Evolutionary conservation across 1,140 invertebrate genomes (phyloP).

Genomic region (Orius laevigatus): DNA sequence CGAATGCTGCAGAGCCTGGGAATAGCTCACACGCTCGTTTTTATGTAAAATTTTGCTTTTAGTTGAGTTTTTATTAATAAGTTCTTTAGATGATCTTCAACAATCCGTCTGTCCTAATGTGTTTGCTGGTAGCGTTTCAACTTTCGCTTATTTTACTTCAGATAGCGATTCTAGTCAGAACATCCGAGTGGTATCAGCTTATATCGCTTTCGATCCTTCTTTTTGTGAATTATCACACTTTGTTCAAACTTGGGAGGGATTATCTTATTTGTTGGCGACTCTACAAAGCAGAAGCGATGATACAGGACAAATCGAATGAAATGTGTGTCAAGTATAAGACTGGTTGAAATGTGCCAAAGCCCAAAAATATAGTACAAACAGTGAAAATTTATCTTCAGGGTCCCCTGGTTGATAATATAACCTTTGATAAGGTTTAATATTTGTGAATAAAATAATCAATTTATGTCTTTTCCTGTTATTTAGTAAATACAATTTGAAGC

Average conservation of each 20-base stretch:
- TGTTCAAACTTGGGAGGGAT: constrained; percentile 78
- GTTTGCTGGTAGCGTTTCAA: constrained; percentile 54
- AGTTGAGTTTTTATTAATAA: constrained; percentile 23
- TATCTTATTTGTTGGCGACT: constrained; percentile 68
- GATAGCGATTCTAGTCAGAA: constrained; percentile 56
- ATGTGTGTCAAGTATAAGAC: constrained; percentile 1
- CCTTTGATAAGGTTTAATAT: no score
- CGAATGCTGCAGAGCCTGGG: constrained; percentile 58
- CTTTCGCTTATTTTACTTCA: constrained; percentile 55
- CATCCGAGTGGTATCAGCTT: constrained; percentile 80
- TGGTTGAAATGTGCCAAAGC: constrained; percentile 12
- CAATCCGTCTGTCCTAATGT: constrained; percentile 68
- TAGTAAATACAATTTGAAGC: no score
- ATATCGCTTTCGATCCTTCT: constrained; percentile 68
- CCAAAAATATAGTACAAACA: no score
- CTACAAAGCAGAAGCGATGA: constrained; percentile 54
- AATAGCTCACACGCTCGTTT: constrained; percentile 66
- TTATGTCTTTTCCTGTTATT: no score
- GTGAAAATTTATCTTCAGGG: no score
- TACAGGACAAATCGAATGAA: constrained; percentile 36
- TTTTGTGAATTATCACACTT: constrained; percentile 77
- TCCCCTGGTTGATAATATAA: no score
- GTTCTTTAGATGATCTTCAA: constrained; percentile 72
- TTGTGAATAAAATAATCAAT: no score
- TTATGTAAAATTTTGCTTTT: constrained; percentile 47